Evolutionary conservation across 2,888 invertebrate species (phyloP).

Genomic region (Galerucella calmariensis): DNA sequence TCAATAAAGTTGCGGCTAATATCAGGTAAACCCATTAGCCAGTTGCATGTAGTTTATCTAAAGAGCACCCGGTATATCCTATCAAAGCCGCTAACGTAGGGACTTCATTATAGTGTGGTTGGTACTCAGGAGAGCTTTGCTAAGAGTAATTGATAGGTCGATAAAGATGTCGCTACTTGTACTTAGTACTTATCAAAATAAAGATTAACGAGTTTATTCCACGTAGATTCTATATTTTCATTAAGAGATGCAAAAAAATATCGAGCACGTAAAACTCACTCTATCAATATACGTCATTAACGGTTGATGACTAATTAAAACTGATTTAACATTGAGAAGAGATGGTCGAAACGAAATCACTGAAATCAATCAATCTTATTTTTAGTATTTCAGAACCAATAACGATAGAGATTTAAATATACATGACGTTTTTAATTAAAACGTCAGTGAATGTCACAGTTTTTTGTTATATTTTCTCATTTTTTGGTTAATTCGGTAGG

Average conservation of each 20-base stretch:
- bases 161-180: constrained; percentile 62
- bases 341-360: too few species aligned
- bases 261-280: background rate
- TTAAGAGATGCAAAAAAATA: background rate
- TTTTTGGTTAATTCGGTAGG: too few species aligned
- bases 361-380: too few species aligned
- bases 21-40: constrained; percentile 57
- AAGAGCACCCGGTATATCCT: constrained; percentile 53
- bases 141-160: constrained; percentile 60
- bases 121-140: constrained; percentile 54
- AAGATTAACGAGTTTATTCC: constrained; percentile 39
- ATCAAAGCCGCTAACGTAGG: constrained; percentile 48
- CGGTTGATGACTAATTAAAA: too few species aligned
- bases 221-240: constrained; percentile 11
- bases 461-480: too few species aligned
- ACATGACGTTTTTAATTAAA: too few species aligned
- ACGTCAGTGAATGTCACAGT: too few species aligned
- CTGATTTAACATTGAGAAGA: too few species aligned
- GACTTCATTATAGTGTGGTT: constrained; percentile 57
- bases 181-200: constrained; percentile 54
- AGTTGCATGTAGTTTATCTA: constrained; percentile 57
- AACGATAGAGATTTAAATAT: too few species aligned
- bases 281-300: background rate
- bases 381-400: too few species aligned
- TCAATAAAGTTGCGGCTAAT: constrained; percentile 54